Evolutionary conservation across 1,140 invertebrate species (phyloP), one percentile per base, ranked within the genome.

Genomic region (Luehdorfia chinensis): DNA sequence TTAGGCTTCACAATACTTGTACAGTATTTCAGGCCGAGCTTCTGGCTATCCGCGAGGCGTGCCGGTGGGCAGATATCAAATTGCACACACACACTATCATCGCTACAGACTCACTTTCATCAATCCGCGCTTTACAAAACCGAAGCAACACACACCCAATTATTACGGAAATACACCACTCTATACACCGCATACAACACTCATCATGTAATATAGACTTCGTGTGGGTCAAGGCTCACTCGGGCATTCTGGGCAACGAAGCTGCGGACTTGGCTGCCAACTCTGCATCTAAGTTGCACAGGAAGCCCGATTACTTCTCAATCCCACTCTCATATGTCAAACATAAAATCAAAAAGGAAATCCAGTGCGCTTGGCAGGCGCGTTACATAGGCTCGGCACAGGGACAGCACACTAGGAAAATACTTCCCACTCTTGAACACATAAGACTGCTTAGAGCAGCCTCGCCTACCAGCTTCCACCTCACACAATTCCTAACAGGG

Each of bases 1-100:
- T n/a, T n/a, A n/a, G n/a, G n/a, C n/a, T n/a, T n/a, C n/a, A n/a
- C n/a, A n/a, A n/a, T n/a, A n/a, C n/a, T n/a, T 21, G 19, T 7
- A 21, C 19, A 21, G 19, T 21, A 7, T 16, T 48, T 30, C 46
- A 48, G 15, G 32, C 33, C 2, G 46, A 48, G 14, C 33, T 48
- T 3, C 14, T 28, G 1, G 46, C 33, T 23, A 23, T 21, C 2
- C 9, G 12, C 2, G 21, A 23, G 18, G 34, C 34, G 7, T 23
- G 19, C 19, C 6, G 2, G 21, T 23, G 13, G 11, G 36, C 36
- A 13, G 5, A 6, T 1, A 41, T 2, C 7, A 12, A 13, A 2
- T 23, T 23, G 14, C 12, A 27, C 2, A 1, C 1, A 2, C 11
- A 41, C 2, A 41, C 25, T 14, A 13, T 23, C 9, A 14, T 41